Evolutionary conservation across 2,113 vertebrate species (phyloP).

Genomic region (Brienomyrus longianalis): DNA sequence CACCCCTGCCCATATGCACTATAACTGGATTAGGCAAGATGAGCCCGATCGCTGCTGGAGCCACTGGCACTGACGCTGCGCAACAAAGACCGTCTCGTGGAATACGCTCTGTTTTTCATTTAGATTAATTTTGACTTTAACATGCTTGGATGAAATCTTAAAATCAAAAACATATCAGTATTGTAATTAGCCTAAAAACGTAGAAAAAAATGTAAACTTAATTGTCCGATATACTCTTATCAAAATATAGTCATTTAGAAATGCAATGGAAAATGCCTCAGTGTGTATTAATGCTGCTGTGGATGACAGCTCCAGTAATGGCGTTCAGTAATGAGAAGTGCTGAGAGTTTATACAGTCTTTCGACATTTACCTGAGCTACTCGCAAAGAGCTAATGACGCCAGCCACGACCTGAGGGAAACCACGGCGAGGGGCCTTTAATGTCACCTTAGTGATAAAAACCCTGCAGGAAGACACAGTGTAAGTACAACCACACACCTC

Average conservation of each 20-base stretch:
- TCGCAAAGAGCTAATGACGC: background rate
- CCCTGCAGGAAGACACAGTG: slow-evolving; percentile 18
- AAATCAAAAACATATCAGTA: background rate
- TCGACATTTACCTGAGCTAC: background rate
- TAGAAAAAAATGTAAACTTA: background rate
- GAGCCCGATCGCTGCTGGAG: slow-evolving; percentile 24
- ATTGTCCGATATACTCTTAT: background rate
- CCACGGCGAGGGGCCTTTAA: slow-evolving; percentile 30
- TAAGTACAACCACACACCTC: slow-evolving; percentile 37
- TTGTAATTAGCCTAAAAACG: background rate
- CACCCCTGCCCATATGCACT: slow-evolving; percentile 50
- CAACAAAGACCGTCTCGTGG: background rate
- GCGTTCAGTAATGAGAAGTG: background rate
- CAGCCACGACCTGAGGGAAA: background rate
- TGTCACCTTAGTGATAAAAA: slow-evolving; percentile 6
- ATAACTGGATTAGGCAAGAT: slow-evolving; percentile 50
- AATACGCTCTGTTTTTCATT: background rate
- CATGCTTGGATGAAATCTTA: background rate
- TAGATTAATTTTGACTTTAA: background rate
- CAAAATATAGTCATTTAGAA: background rate
- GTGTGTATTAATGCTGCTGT: background rate
- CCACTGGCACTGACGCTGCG: background rate
- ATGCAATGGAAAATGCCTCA: background rate
- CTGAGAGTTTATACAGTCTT: background rate
- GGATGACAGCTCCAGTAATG: background rate